Conservation (phyloP, 1,140 invertebrate genomes). For the Archivesica marissinica region DNA sequence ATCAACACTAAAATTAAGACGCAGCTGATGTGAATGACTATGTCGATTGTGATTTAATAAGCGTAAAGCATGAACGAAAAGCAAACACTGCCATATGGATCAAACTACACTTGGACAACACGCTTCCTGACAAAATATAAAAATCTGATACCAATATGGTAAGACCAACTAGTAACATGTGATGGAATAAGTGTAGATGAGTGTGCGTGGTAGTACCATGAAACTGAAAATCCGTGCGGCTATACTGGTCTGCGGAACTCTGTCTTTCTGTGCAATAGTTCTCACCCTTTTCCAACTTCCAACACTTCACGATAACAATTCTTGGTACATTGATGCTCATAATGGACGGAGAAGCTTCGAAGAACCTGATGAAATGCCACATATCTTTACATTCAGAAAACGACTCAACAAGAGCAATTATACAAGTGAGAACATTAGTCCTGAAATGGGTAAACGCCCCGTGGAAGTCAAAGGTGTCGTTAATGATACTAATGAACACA, state of each 20-base stretch:
- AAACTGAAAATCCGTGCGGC: conserved; percentile 56
- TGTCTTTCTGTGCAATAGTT: conserved; percentile 53
- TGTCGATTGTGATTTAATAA: no score
- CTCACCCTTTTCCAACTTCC: conserved; percentile 47
- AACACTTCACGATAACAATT: conserved; percentile 10
- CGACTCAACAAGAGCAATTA: conserved; percentile 63
- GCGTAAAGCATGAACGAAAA: no score
- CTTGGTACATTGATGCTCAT: neutral
- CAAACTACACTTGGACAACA: no score
- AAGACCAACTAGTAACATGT: neutral
- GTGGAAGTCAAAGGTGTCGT: conserved; percentile 52
- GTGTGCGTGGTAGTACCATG: conserved; percentile 47
- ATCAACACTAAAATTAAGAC: no score
- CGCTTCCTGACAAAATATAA: no score
- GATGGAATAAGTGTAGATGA: conserved; percentile 23
- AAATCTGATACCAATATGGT: no score
- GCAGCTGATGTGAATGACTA: no score
- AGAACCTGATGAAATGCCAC: conserved; percentile 25
- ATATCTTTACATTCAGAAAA: conserved; percentile 61
- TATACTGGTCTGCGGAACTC: conserved; percentile 37
- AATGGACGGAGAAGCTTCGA: neutral
- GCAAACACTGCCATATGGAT: no score
- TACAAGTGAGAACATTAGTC: conserved; percentile 55
- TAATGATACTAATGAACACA: conserved; percentile 50
- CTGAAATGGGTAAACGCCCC: conserved; percentile 58